A percentile compares a stretch with the other conserved stretches of the same genome.
phyloP scores from a whole-genome alignment of 2,797 vertebrate species.

The Spheniscus humboldti region DNA sequence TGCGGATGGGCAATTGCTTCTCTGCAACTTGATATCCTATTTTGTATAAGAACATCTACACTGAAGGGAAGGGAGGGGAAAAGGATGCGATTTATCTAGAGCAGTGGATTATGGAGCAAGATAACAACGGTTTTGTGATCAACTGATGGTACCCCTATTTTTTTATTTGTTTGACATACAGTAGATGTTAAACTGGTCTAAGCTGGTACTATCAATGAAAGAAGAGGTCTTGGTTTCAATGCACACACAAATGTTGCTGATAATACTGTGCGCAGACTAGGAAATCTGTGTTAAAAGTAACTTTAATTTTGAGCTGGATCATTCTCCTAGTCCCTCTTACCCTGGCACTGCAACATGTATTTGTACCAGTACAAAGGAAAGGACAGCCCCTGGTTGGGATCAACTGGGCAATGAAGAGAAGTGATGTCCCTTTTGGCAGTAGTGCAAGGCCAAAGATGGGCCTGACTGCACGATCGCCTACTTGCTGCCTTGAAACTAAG shows the following conservation, averaged over 20 bases:
- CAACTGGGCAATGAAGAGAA: background rate
- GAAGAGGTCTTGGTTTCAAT: background rate
- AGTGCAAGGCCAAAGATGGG: background rate
- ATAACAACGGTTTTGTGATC: background rate
- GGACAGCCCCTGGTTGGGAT: background rate
- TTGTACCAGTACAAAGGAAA: background rate
- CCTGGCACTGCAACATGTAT: background rate
- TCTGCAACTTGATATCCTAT: background rate
- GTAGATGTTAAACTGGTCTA: background rate
- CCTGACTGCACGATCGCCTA: background rate
- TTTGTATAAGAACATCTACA: background rate
- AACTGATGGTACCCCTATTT: background rate
- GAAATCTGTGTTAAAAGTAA: background rate
- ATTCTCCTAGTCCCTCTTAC: background rate
- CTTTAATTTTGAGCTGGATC: background rate
- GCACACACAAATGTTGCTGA: background rate
- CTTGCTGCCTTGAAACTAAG: background rate
- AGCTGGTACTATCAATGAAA: background rate
- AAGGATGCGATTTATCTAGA: background rate
- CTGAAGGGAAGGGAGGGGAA: background rate
- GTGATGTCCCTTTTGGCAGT: background rate
- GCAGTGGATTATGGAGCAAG: background rate
- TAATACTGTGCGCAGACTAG: background rate
- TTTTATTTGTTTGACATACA: background rate
- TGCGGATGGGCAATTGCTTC: background rate